Evolutionary conservation across 2,888 invertebrate genomes (phyloP), one percentile per base, ranked within the genome.

Genomic region (Amiota minor): DNA sequence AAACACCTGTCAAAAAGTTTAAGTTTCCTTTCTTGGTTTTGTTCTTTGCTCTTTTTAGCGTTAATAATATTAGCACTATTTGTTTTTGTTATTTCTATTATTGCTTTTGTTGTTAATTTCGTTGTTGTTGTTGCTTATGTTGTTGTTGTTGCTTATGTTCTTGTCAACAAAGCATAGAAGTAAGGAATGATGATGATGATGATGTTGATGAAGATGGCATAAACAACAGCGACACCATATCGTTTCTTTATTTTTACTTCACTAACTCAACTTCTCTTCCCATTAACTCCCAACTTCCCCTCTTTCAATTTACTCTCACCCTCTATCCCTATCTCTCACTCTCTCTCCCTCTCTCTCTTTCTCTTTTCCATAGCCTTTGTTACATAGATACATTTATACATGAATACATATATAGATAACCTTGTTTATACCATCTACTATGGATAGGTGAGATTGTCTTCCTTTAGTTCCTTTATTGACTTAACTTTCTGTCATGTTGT

Each of bases 1-100:
- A 61, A 70, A 70, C 70, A 70, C 70, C 70, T 70, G 70, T 70
- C 70, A 70, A 70, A 59, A 59, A 61, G 70, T 70, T 59, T 59
- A 47, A 45, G 46, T 67, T 49, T 18, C 6, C n/a, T 16, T 49
- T 47, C 16, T 65, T 65, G 47, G 47, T 46, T 46, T 16, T 65
- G 45, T 23, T 35, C 45, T 64, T 64, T 65, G 14, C 47, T 18
- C 11, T 18, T 49, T 65, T 65, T 46, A 65, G 65, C 20, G 65
- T 65, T 65, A 65, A 65, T 68, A 23, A 35, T 62, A 35, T 62
- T 62, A 35, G n/a, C 62, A 45, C 62, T 62, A 45, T 62, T 62
- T 62, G 45, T 61, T 61, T n/a, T 62, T 62, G 62, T 68, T 68
- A 14, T 59, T 59, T 20, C 59, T 20, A 59, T 18, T 59, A 10